These are phyloP conservation scores for Galerucella nymphaeae DNA, from an alignment of 2,888 invertebrate species.

Conservation along the genomic window DNA sequence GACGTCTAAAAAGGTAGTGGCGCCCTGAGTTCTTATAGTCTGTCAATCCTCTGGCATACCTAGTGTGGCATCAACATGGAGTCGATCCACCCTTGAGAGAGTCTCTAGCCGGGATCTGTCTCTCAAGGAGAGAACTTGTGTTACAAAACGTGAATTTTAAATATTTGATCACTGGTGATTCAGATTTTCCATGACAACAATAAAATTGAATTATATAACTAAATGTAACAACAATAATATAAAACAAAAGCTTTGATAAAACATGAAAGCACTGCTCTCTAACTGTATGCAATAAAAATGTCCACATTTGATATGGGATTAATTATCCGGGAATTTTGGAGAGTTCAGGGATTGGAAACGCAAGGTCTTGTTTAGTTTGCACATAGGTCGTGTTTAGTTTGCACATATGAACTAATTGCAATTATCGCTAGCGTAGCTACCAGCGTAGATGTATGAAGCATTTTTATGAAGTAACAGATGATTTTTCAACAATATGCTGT, in stretches of 20 bases:
- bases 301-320: constrained; percentile 7
- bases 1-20: too few species aligned
- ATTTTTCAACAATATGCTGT: background rate
- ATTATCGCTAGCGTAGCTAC: constrained; percentile 13
- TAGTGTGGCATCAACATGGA: too few species aligned
- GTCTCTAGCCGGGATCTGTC: too few species aligned
- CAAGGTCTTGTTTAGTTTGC: constrained; percentile 15
- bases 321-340: constrained; percentile 15
- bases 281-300: constrained; percentile 6
- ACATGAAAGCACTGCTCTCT: background rate
- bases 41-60: too few species aligned
- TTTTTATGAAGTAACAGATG: background rate
- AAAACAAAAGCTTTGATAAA: background rate
- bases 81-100: too few species aligned
- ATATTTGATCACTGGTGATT: too few species aligned
- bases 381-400: constrained; percentile 10
- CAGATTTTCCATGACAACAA: too few species aligned
- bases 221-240: constrained; percentile 12
- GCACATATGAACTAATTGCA: constrained; percentile 14
- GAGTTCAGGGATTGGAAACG: constrained; percentile 14
- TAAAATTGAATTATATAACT: too few species aligned
- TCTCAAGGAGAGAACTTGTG: too few species aligned
- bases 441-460: constrained; percentile 16
- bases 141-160: too few species aligned
- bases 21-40: too few species aligned